Evolutionary conservation across 2,113 vertebrate genomes (phyloP).

Genomic region (Salminus brasiliensis): DNA sequence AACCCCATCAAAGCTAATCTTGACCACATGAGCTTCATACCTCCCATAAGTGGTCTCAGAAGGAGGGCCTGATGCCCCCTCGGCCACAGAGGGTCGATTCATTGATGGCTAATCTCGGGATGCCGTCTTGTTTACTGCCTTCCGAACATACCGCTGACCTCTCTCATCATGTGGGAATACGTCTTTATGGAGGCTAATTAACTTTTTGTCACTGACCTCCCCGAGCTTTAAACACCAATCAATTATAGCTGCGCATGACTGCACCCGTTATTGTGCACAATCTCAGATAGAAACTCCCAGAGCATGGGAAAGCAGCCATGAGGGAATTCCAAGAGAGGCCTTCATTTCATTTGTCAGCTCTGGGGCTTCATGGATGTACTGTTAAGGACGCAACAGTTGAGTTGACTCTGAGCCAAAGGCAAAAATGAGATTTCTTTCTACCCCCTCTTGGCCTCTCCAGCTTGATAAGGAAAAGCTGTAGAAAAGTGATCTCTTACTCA

Average conservation of each 20-base stretch:
- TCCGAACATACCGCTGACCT: slow-evolving; percentile 46
- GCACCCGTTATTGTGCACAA: slow-evolving; percentile 45
- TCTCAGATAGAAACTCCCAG: slow-evolving; percentile 6
- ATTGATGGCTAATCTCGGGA: slow-evolving; percentile 43
- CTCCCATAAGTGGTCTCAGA: neutral
- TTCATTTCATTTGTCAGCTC: slow-evolving; percentile 9
- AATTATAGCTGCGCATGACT: slow-evolving; percentile 66
- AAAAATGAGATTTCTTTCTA: neutral
- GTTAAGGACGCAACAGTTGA: neutral
- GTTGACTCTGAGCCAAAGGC: neutral
- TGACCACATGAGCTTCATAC: neutral
- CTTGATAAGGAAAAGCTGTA: slow-evolving; percentile 7
- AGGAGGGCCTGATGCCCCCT: neutral
- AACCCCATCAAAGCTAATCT: slow-evolving; percentile 34
- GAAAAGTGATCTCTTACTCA: slow-evolving; percentile 5
- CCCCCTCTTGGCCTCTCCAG: neutral
- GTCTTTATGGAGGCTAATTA: slow-evolving; percentile 68
- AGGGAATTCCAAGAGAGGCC: slow-evolving; percentile 25
- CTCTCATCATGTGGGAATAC: slow-evolving; percentile 54
- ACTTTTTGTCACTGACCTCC: slow-evolving; percentile 57
- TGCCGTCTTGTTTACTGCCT: slow-evolving; percentile 50
- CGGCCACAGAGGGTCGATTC: neutral
- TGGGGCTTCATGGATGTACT: neutral
- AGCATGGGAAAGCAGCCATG: neutral
- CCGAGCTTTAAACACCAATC: slow-evolving; percentile 67